Conservation (phyloP, 2,797 vertebrate species). For the Scolopax bukidnonensis region DNA sequence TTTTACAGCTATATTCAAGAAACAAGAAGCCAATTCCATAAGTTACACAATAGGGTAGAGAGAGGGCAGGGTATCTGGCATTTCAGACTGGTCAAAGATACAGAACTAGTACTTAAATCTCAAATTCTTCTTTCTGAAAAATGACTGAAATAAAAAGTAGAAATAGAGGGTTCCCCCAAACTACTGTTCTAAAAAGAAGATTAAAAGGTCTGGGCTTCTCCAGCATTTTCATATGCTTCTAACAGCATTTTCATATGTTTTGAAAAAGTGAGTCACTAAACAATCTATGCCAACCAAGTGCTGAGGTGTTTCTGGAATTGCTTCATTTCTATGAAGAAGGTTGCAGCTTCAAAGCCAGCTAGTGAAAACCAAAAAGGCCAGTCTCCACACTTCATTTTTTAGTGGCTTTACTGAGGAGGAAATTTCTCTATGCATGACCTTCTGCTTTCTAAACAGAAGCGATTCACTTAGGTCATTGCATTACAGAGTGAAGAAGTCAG, state of each 20-base stretch:
- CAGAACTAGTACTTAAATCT: background rate
- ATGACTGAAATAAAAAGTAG: background rate
- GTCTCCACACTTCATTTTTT: background rate
- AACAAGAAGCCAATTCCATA: background rate
- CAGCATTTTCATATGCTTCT: background rate
- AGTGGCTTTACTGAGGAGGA: background rate
- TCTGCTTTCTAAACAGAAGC: background rate
- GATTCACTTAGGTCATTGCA: background rate
- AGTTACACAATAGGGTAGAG: background rate
- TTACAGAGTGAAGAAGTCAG: background rate
- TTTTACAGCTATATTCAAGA: background rate
- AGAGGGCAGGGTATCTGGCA: background rate
- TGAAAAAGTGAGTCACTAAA: background rate
- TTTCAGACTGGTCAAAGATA: background rate
- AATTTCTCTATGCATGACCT: background rate
- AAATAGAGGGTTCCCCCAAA: background rate
- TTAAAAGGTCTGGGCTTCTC: background rate
- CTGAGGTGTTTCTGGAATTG: background rate
- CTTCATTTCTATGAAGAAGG: background rate
- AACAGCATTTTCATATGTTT: background rate
- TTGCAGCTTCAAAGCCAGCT: background rate
- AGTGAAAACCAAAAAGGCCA: background rate
- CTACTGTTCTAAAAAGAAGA: background rate
- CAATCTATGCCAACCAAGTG: background rate
- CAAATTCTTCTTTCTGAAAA: background rate